Evolutionary conservation across 2,113 vertebrate species (phyloP), one percentile per base, ranked within the genome.

Genomic region (Actenoides lindsayi): DNA sequence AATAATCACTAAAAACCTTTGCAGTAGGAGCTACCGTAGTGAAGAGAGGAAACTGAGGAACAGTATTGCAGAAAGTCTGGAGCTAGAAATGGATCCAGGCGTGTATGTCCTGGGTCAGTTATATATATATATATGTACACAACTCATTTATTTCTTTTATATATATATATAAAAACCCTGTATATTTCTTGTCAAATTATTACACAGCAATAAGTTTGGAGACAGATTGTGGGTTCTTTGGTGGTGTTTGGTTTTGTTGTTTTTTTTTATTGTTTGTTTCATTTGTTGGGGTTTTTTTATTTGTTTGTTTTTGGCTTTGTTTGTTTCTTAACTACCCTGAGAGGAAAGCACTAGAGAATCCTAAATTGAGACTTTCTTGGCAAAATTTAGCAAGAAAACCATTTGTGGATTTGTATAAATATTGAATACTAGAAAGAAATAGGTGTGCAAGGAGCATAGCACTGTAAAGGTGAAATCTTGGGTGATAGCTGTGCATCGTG

Each of bases 51-150:
- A 46, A n/a, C 41, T 0, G 19, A 63, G 54, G 9, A 30, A 35
- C 2, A 19, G n/a, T 37, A 3, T 27, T 75, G 67, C 39, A 68
- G 56, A 25, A 44, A 44, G 41, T 50, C 31, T 53, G 64, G 84
- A 87, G 63, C 37, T 50, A 56, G 75, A 71, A 88, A 69, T 1
- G 3, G 33, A 53, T 48, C 39, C 11, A 10, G 35, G 44, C n/a
- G n/a, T n/a, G n/a, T 30, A 9, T 62, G 35, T 30, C 44, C 63
- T 60, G 27, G 42, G 8, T 73, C 41, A 27, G 21, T 68, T 1
- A 18, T 42, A 8, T 53, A 5, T 76, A 12, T 30, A 8, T 9
- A 2, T 39, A 7, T 4, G 21, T 19, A 13, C 0, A 2, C 3
- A 69, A 31, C 60, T 39, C 2, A 2, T 33, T 39, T 39, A 2